Base-by-base conservation (phyloP, 2,888 invertebrate genomes). In the Leistus spinibarbis region DNA sequence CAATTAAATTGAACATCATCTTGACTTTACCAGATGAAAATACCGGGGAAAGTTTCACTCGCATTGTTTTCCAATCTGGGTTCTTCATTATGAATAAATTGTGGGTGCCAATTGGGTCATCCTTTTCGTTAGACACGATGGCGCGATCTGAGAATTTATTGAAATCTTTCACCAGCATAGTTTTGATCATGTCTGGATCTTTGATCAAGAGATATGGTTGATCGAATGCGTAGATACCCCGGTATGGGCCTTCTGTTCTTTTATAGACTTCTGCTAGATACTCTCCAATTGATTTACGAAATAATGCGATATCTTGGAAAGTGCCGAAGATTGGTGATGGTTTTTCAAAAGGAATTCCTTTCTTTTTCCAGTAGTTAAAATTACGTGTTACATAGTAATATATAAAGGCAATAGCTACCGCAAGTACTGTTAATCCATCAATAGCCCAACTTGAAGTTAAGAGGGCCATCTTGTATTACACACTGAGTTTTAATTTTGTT, bases 21-120 rank as follows among this genome's bases (percentile, higher is more conserved):
- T 87, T 89, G 72, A 90, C 82, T 80, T 89, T 90, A 19, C 88
- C 88, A 1, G 87, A 85, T 0, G 89, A 88, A 79, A 90, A 87
- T 0, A 87, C 86, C 0, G 89, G 89, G 0, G 88, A 86, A 27
- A 90, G 81, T 77, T 88, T 88, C 0, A 84, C 79, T 22, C 90
- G 83, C 16, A 88, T 79, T 53, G 82, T 82, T 79, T 86, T 88
- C 90, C 90, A 90, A 1, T 85, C 84, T 0, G 86, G 86, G 72
- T 87, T 87, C 76, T 85, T 86, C 70, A 87, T 78, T 1, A 85
- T 83, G 76, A 88, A 83, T 65, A 87, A 78, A 78, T 86, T 83
- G 70, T 84, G 84, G 78, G 84, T 82, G 1, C 84, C 83, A n/a
- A 86, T 80, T 3, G 85, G 84, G 77, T 87, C 86, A 69, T 84